A percentile compares a stretch with the other conserved stretches of the same genome.
Evolutionary conservation across 1,140 invertebrate species (phyloP).

Genomic region (Trachymyrmex cornetzi): DNA sequence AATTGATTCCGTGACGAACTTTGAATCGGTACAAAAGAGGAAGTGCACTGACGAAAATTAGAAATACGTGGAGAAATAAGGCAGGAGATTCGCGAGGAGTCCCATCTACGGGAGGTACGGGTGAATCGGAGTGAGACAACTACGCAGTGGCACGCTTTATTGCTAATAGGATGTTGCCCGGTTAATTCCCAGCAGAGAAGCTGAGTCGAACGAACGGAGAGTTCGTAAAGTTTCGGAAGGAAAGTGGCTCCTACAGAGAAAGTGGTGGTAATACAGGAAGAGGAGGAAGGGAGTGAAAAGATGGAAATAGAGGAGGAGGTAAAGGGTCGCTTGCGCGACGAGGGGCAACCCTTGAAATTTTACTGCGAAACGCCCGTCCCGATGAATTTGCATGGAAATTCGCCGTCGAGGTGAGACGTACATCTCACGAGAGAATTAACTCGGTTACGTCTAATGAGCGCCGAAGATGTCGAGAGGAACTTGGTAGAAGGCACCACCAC

Average conservation of each 20-base stretch:
- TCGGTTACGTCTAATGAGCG: constrained; percentile 75
- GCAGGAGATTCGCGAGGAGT: constrained; percentile 19
- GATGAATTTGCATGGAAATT: constrained; percentile 82
- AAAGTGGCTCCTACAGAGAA: neutral
- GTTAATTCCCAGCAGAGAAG: constrained; percentile 74
- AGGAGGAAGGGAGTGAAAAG: neutral
- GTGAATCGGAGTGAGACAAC: constrained; percentile 48
- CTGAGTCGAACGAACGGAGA: constrained; percentile 61
- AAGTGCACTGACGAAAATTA: constrained; percentile 50
- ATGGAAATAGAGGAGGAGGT: neutral
- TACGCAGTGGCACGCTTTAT: constrained; percentile 74
- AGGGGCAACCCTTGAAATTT: constrained; percentile 80
- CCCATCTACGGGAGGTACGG: constrained; percentile 22
- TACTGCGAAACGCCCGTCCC: constrained; percentile 76
- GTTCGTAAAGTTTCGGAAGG: constrained; percentile 77
- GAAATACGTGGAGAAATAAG: constrained; percentile 50
- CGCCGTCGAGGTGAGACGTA: constrained; percentile 67
- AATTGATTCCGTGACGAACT: neutral
- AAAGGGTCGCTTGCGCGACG: constrained; percentile 37
- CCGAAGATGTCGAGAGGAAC: constrained; percentile 57
- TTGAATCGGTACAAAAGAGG: neutral
- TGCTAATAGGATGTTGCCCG: constrained; percentile 78
- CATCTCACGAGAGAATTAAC: constrained; percentile 74
- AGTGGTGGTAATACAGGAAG: neutral
- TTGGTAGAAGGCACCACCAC: constrained; percentile 3